Base-by-base conservation (phyloP, 2,797 vertebrate genomes). In the Manis pentadactyla region DNA sequence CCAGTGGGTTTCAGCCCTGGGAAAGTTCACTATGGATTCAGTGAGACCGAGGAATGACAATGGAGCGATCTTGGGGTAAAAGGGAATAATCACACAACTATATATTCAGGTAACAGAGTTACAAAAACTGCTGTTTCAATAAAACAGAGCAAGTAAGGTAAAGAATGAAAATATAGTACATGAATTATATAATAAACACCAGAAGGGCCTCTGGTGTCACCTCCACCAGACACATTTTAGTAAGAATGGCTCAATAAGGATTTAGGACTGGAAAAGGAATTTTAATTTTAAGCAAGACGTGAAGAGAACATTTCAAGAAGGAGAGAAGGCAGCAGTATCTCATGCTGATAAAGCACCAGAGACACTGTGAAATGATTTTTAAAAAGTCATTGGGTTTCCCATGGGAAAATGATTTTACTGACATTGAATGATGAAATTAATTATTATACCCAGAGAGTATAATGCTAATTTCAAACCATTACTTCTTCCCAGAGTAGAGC, bases 341-440 rank as follows among this genome's bases (percentile, higher is more conserved):
- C 77, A 90, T 59, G 42, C 42, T 37, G 39, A 66, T 15, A 57
- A 59, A 69, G 94, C 3, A 74, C 59, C 2, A 81, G 29, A 7
- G n/a, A 31, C 10, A 27, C 27, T 49, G 9, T 61, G 63, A 90
- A 83, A 82, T 7, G 5, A 8, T 75, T 82, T 37, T 31, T 1
- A 34, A 55, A 71, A 66, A 91, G 21, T 46, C 4, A 79, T 66
- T 94, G 31, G 18, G 7, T 15, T 83, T 83, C 31, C 34, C n/a
- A 42, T 2, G 37, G 37, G 19, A 77, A 4, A 55, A n/a, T 15
- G 17, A 82, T 88, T 90, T 75, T 55, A 78, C 31, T 53, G 37
- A 77, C 19, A 27, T 84, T 66, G 39, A 86, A 66, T 79, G 57
- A 75, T n/a, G 57, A 93, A 94, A 78, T 61, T 85, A 61, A 91